Base-by-base conservation (phyloP, 2,113 vertebrate genomes). In the Calcarius ornatus region DNA sequence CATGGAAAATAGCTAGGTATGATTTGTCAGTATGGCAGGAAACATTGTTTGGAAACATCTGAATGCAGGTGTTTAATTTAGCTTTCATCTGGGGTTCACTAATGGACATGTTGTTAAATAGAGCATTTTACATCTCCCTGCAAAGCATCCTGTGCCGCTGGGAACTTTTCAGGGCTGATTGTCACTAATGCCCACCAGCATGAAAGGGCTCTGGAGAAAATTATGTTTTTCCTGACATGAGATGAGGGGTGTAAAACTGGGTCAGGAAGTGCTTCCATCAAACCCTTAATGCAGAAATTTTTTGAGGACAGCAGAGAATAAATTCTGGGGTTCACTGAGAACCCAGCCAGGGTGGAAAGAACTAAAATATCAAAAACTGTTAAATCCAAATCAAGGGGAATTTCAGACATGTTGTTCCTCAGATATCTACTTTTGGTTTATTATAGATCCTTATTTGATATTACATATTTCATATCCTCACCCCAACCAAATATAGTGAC, bases 381-480 rank as follows among this genome's bases (percentile, higher is more conserved):
- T 64, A 70, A 64, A 64, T 40, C 20, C 38, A 38, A 81, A 64
- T 83, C 72, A 82, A 88, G 66, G 79, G 19, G 37, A 90, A 61
- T 63, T 83, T 73, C 69, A 64, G 71, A 48, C 3, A 1, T 43
- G 68, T 94, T 56, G 24, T n/a, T 88, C 43, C 38, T 92, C 35
- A 42, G 31, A 63, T 86, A 73, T 13, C 73, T 43, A 5, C 25
- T 88, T 90, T 40, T 54, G 37, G 56, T 31, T 90, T 83, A 64
- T 91, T 87, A 70, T 68, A 77, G 54, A 88, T 66, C 42, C 18
- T 83, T 97, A 83, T 94, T 96, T 95, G 79, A 81, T 93, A 65
- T 68, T 93, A 45, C 90, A 94, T 96, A 91, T 96, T 96, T 95
- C 75, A 93, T 95, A 65, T 65, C 53, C 73, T 94, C 78, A 69